These are phyloP conservation scores for Chalcis sispes DNA, from an alignment of 2,888 invertebrate species.

Conservation along the genomic window DNA sequence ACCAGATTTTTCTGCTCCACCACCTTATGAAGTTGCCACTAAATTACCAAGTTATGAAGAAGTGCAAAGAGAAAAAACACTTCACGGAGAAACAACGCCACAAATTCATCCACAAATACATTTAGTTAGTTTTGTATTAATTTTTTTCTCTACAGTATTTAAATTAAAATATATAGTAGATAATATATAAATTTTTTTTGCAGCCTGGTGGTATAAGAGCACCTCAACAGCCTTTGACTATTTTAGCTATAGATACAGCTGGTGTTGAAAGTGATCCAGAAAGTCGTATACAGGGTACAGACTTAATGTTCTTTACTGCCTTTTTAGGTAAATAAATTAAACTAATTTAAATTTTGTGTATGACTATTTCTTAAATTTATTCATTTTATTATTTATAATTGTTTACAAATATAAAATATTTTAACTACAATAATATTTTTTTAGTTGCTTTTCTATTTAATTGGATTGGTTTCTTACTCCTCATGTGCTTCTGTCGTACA, in stretches of 20 bases:
- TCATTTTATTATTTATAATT: constrained; percentile 1
- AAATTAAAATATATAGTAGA: constrained; percentile 36
- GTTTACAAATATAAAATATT: constrained; percentile 20
- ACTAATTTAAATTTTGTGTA: background rate
- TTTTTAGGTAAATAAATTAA: constrained; percentile 83
- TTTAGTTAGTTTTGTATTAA: constrained; percentile 66
- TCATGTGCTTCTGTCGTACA: constrained; percentile 96
- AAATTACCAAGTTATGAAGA: constrained; percentile 95
- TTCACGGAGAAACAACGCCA: constrained; percentile 83
- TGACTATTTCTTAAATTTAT: background rate
- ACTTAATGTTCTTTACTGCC: constrained; percentile 94
- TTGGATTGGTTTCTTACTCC: constrained; percentile 94
- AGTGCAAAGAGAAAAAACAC: constrained; percentile 90
- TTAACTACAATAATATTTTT: constrained; percentile 62
- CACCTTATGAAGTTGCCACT: constrained; percentile 90
- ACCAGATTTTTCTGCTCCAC: constrained; percentile 90
- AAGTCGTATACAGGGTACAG: constrained; percentile 91
- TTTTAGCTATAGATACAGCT: constrained; percentile 87
- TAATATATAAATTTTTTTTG: constrained; percentile 11
- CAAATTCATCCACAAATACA: constrained; percentile 69
- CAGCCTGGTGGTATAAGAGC: constrained; percentile 71
- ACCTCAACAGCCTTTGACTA: constrained; percentile 81
- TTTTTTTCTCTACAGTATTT: background rate
- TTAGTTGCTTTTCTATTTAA: constrained; percentile 95
- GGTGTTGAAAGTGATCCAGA: constrained; percentile 85